Base-by-base conservation (phyloP, 2,888 invertebrate genomes). In the Lydus trimaculatus region DNA sequence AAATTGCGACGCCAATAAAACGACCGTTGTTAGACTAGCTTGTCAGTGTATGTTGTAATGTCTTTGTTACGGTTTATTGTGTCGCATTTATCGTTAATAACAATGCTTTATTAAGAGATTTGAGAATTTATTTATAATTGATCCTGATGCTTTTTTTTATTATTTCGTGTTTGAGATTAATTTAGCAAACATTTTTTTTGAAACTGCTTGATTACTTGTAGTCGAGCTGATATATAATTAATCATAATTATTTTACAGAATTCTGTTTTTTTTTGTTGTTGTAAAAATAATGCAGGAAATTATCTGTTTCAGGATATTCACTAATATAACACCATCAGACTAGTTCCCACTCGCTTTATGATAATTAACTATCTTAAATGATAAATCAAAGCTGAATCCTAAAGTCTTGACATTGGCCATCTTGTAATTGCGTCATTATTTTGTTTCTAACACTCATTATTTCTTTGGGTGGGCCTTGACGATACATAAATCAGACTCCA, bases 21-120 rank as follows among this genome's bases (percentile, higher is more conserved):
- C 72, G 71, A 71, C 71, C 71, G 71, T 70, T 72, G 71, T 71
- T 72, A 63, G 67, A 69, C 69, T 31, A 74, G 70, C 75, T 76
- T 73, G 76, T 76, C 76, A 78, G 73, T 66, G 36, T 33, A 7
- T 67, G 75, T n/a, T 48, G 48, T 73, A 75, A 78, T 76, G 77
- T 78, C 78, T 78, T 78, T 78, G 77, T 78, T 78, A 77, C 74
- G 75, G 71, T 48, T 48, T 74, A 75, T 76, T 78, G 72, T 72
- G 68, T 72, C 73, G 70, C 36, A 63, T 65, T 65, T 43, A 63
- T 52, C 43, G 31, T 20, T 11, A 48, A 48, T 69, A 65, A 65
- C 63, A 63, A 68, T 58, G 64, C 62, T 60, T 61, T 52, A 69
- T 69, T 73, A 48, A 48, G 20, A 20, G 48, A 48, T 48, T 20